Conservation (phyloP, 2,113 vertebrate genomes). For the Himantopus leucocephalus region DNA sequence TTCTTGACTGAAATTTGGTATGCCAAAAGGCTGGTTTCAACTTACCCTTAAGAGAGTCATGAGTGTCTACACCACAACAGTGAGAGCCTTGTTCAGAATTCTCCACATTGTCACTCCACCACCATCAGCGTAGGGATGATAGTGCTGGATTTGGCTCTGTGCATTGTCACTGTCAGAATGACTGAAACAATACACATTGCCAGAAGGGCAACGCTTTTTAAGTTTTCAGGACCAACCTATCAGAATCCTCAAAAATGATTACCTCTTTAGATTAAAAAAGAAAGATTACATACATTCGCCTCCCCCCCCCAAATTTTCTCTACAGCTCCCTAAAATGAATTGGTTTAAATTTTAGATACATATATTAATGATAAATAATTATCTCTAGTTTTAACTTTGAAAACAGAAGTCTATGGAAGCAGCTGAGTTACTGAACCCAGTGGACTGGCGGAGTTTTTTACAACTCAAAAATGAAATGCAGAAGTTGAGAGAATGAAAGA, state of each 20-base stretch:
- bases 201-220: neutral
- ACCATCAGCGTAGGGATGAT: rapidly evolving
- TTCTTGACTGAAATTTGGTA: conserved; percentile 14
- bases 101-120: neutral
- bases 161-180: neutral
- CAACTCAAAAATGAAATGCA: neutral
- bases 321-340: neutral
- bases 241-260: neutral
- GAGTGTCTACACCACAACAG: neutral
- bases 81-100: neutral
- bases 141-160: neutral
- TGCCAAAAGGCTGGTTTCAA: neutral
- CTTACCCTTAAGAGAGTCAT: neutral
- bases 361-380: neutral
- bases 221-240: neutral
- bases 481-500: neutral
- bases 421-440: neutral
- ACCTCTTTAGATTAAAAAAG: neutral
- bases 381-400: neutral
- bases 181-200: neutral
- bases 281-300: neutral
- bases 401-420: neutral
- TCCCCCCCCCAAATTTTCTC: neutral
- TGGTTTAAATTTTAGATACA: neutral
- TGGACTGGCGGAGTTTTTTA: neutral